Percentiles rank a stretch among this genome's conserved stretches.
Conservation (phyloP, 2,888 invertebrate genomes). For the Dascillus cervinus region DNA sequence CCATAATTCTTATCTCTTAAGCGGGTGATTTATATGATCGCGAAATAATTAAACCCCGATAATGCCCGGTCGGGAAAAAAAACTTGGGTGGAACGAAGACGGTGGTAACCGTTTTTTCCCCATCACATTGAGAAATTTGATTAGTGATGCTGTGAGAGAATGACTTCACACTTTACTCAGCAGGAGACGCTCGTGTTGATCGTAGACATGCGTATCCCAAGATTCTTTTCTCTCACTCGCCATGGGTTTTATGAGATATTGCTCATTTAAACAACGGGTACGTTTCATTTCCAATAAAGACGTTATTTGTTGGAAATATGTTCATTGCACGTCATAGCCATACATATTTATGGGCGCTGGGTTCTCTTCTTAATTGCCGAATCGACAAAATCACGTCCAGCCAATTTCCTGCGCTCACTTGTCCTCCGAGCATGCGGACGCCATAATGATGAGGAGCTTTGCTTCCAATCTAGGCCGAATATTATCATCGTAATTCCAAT, state of each 20-base stretch:
- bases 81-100: neutral
- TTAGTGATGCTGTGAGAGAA: conserved; percentile 11
- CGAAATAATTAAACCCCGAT: too few relatives aligned
- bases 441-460: conserved; percentile 5
- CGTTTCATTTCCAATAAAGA: neutral
- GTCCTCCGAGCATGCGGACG: conserved; percentile 7
- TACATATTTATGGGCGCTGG: too few relatives aligned
- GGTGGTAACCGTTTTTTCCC: conserved; percentile 9
- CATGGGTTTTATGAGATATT: too few relatives aligned
- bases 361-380: conserved; percentile 6
- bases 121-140: conserved; percentile 11
- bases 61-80: too few relatives aligned
- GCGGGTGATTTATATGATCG: conserved; percentile 12
- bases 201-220: too few relatives aligned
- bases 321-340: too few relatives aligned
- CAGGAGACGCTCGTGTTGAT: conserved; percentile 5
- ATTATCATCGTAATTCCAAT: conserved; percentile 8
- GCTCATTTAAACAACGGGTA: too few relatives aligned
- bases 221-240: too few relatives aligned
- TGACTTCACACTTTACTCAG: conserved; percentile 9
- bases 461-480: conserved; percentile 1
- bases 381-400: conserved; percentile 9
- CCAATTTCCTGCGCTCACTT: conserved; percentile 9
- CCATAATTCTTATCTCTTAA: conserved; percentile 13
- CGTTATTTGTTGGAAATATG: conserved; percentile 1